phyloP scores from a whole-genome alignment of 1,140 invertebrate genomes.

The Panagrolaimus sp. region DNA sequence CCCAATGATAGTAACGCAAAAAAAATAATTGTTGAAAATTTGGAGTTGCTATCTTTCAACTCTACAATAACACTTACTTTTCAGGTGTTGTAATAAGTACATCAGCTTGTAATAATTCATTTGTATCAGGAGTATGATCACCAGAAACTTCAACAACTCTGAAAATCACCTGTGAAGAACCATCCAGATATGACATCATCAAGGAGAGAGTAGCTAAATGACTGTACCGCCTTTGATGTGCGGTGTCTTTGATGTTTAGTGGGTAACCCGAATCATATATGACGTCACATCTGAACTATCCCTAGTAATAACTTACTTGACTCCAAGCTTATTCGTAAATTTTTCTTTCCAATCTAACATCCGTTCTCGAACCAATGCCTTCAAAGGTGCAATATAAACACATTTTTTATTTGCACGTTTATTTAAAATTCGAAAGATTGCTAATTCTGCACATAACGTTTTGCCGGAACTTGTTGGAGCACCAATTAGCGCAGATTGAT shows the following conservation, averaged over 20 bases:
- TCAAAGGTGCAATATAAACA: slow-evolving; percentile 96
- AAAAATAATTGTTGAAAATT: too few species aligned
- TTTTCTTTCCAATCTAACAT: slow-evolving; percentile 92
- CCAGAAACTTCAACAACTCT: slow-evolving; percentile 91
- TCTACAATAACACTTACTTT: background rate
- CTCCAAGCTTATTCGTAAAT: slow-evolving; percentile 71
- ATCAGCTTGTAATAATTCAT: slow-evolving; percentile 74
- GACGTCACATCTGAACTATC: too few species aligned
- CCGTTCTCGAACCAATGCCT: slow-evolving; percentile 90
- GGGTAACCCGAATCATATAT: too few species aligned
- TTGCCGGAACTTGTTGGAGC: slow-evolving; percentile 98
- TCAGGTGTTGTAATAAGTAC: slow-evolving; percentile 97
- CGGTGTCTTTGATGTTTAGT: too few species aligned
- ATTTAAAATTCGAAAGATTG: slow-evolving; percentile 82
- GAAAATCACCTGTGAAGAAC: too few species aligned
- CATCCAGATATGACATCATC: too few species aligned
- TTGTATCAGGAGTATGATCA: slow-evolving; percentile 86
- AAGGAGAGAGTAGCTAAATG: too few species aligned
- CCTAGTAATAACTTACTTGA: slow-evolving; percentile 62
- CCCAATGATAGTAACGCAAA: too few species aligned
- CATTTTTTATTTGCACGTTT: slow-evolving; percentile 60
- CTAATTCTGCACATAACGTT: slow-evolving; percentile 94
- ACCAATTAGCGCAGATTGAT: slow-evolving; percentile 85
- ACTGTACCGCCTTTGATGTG: too few species aligned
- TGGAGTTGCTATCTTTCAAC: too few species aligned